These are phyloP conservation scores for Falcaria lacertinaria DNA, from an alignment of 2,888 invertebrate species.

Conservation along the genomic window DNA sequence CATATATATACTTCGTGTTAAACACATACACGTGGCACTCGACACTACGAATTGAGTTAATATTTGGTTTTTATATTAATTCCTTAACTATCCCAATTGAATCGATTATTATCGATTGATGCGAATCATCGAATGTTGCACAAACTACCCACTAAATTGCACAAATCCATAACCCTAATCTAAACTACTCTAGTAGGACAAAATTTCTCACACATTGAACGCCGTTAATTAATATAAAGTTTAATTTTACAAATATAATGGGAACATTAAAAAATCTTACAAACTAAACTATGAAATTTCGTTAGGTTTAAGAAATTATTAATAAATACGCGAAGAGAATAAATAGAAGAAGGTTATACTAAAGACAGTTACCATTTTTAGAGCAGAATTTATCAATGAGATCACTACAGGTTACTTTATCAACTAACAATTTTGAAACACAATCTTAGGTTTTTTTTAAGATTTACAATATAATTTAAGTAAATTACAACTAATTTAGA, in stretches of 20 bases:
- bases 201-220: background rate
- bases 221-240: too few species aligned
- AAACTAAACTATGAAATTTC: background rate
- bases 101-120: conserved; percentile 1
- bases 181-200: conserved; percentile 1
- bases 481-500: background rate
- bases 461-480: background rate
- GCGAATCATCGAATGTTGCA: background rate
- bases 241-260: background rate
- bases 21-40: background rate
- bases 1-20: conserved; percentile 2
- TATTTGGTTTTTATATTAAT: conserved; percentile 4
- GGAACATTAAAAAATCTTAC: background rate
- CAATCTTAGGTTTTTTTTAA: background rate
- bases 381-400: conserved; percentile 7
- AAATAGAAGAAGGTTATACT: conserved; percentile 1
- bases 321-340: conserved; percentile 1
- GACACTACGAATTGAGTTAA: conserved; percentile 2
- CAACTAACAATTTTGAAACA: background rate
- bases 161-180: conserved; percentile 3
- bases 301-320: too few species aligned
- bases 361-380: conserved; percentile 2
- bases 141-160: conserved; percentile 4
- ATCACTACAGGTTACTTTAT: conserved; percentile 2
- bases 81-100: background rate